Evolutionary conservation across 2,113 vertebrate species (phyloP), one percentile per base, ranked within the genome.

Genomic region (mouse (Mus musculus)): DNA sequence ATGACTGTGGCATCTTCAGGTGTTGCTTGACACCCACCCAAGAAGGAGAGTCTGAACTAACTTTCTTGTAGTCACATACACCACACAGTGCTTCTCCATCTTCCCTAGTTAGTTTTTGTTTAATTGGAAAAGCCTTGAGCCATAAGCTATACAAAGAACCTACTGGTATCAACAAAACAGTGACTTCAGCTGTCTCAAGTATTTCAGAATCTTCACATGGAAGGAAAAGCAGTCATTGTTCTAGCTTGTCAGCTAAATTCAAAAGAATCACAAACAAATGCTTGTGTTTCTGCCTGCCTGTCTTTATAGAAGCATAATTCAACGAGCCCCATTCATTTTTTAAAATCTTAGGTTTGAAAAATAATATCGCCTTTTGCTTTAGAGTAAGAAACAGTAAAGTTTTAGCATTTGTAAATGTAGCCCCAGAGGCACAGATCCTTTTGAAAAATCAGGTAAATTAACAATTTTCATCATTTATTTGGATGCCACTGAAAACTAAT

Each of bases 401-500:
- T 94, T 39, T 88, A 90, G 77, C 56, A 82, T 88, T 96, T 97
- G 75, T 1, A 28, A 84, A 92, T 95, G 80, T 78, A 76, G 88
- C 78, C 91, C 84, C 91, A 96, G 96, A 84, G 91, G 97, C 95
- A 91, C 36, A 93, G 73, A 97, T 28, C 63, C 67, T 5, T 2
- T 97, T 56, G 72, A 97, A 61, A 97, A 2, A 96, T 91, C 94
- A 94, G 92, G 17, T 67, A 93, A 36, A 93, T 96, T 59, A 91
- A 65, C 20, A 9, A 85, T 90, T 67, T 77, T 36, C 42, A 94
- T 93, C 82, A 95, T 96, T 97, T 89, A 56, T 72, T 95, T 96
- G 96, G 78, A 36, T 94, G 39, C 61, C 2, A 88, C 81, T 54
- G 76, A 94, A 92, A 65, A 97, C 14, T 96, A 98, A 89, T 87